These are phyloP conservation scores for Laspeyria flexula DNA, from an alignment of 2,888 invertebrate genomes.

Conservation along the genomic window DNA sequence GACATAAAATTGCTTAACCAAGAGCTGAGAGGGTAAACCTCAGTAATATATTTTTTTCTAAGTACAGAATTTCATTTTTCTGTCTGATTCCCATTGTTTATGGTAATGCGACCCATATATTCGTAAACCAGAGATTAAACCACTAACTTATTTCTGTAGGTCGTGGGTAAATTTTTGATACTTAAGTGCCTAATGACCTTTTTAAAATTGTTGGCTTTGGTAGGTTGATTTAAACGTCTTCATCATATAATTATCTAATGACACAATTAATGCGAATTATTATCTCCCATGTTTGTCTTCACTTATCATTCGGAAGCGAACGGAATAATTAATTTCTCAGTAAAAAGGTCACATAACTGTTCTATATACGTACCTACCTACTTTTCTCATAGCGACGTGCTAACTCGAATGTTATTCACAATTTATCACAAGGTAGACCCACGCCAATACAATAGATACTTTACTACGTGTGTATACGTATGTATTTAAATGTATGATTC, in stretches of 20 bases:
- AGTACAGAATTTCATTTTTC: too few relatives aligned
- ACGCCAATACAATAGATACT: slow-evolving; percentile 3
- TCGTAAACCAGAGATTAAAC: too few relatives aligned
- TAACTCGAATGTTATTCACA: slow-evolving; percentile 3
- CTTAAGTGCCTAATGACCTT: too few relatives aligned
- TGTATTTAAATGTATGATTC: slow-evolving; percentile 21
- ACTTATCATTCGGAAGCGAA: slow-evolving; percentile 18
- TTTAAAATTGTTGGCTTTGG: too few relatives aligned
- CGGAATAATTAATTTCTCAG: neutral
- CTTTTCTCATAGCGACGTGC: neutral
- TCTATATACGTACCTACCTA: neutral
- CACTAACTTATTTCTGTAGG: too few relatives aligned
- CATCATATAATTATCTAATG: slow-evolving; percentile 14
- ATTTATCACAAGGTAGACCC: neutral
- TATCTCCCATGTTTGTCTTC: slow-evolving; percentile 7
- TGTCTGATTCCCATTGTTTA: too few relatives aligned
- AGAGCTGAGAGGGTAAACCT: too few relatives aligned
- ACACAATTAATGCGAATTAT: slow-evolving; percentile 3
- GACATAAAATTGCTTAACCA: too few relatives aligned
- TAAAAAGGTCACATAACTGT: slow-evolving; percentile 2
- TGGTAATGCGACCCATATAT: too few relatives aligned
- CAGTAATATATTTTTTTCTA: too few relatives aligned
- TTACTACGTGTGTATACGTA: neutral
- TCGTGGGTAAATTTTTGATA: too few relatives aligned
- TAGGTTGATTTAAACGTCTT: too few relatives aligned